Evolutionary conservation across 2,888 invertebrate species (phyloP), one percentile per base, ranked within the genome.

Genomic region (Serrognathus titanus): DNA sequence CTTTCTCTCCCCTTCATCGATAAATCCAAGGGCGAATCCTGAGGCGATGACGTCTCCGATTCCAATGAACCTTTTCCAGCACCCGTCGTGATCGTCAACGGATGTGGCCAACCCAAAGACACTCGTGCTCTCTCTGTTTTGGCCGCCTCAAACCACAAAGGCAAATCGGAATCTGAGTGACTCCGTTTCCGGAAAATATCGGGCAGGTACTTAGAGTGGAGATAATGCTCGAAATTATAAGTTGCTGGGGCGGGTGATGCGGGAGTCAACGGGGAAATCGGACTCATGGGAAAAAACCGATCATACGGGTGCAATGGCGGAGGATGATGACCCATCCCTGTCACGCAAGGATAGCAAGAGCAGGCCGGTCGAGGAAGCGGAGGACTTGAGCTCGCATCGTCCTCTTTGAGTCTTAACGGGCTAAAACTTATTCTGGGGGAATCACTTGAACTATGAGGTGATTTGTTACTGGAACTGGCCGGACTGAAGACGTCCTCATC

Each of bases 21-120:
- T 39, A 94, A 80, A 76, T 95, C 94, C 57, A 95, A 79, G 0
- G 94, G 94, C 2, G 85, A 88, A 61, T 94, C 93, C 71, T 93
- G 92, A 0, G 87, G 87, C 48, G 86, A 83, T 11, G 79, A 75
- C 31, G 73, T 70, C 53, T 80, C 80, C 16, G 82, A 81, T 63
- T 84, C 84, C 24, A 82, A 66, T 7, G 81, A 82, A 4, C 81
- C 80, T 57, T 79, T 78, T 39, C 75, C 69, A 2, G 75, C 75
- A 20, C 65, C 60, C 53, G 75, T 76, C 20, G 78, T 66, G 8
- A 75, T 59, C 0, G 75, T 69, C 1, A 76, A 63, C 1, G 75
- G 76, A 63, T 75, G 74, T 5, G 76, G 64, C 77, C 77, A 65
- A 66, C 69, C 58, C 66, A 79, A 60, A 61, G 72, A 61, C 64